Percentiles rank a stretch among this genome's conserved stretches.
These are phyloP conservation scores for Turnix velox DNA, from an alignment of 2,113 vertebrate species.

Conservation along the genomic window DNA sequence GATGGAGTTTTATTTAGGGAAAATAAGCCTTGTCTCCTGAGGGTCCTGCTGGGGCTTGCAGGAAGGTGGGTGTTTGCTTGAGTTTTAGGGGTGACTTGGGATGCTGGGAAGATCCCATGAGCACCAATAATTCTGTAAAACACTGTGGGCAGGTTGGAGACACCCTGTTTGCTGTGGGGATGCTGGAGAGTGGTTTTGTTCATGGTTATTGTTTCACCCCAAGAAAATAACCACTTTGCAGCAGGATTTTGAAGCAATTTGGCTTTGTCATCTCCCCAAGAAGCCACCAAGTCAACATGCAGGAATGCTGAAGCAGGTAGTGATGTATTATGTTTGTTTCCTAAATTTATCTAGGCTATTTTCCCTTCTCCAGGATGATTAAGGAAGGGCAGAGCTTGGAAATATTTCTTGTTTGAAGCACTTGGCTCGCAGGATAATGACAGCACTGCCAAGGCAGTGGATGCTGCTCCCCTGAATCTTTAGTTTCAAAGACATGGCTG, in stretches of 20 bases:
- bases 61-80: fast-evolving
- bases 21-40: neutral
- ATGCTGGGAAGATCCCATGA: fast-evolving
- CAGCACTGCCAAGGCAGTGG: fast-evolving
- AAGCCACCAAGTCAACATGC: fast-evolving
- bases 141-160: fast-evolving
- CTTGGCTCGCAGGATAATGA: neutral
- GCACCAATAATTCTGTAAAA: neutral
- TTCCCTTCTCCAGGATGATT: neutral
- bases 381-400: neutral
- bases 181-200: neutral
- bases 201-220: neutral
- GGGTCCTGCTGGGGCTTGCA: neutral
- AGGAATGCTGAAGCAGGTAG: neutral
- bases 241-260: neutral
- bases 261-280: neutral
- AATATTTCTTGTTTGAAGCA: neutral
- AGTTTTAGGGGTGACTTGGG: neutral
- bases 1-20: neutral
- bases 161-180: fast-evolving
- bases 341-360: neutral
- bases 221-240: neutral
- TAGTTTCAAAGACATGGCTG: neutral
- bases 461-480: neutral
- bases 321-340: neutral